Evolutionary conservation across 2,888 invertebrate genomes (phyloP).

Genomic region (Ophion costatus): DNA sequence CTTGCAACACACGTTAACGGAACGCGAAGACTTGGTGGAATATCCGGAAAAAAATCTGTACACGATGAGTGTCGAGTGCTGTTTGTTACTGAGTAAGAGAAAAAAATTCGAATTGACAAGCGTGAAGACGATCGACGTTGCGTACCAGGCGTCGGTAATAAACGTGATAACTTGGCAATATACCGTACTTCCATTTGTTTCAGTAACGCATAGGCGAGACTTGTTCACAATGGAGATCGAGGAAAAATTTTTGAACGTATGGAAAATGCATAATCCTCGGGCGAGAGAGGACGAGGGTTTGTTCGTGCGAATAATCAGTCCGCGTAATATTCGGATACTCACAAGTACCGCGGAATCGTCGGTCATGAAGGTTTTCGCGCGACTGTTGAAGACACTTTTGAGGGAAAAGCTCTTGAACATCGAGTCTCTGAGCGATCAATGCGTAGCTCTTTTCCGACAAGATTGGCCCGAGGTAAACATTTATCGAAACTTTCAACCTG

Average conservation of each 20-base stretch:
- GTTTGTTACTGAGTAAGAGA: constrained; percentile 78
- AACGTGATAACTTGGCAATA: not conserved
- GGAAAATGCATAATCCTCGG: constrained; percentile 74
- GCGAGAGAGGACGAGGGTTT: constrained; percentile 71
- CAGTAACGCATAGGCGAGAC: constrained; percentile 76
- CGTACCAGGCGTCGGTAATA: not conserved
- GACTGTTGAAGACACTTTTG: constrained; percentile 83
- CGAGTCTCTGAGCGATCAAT: constrained; percentile 87
- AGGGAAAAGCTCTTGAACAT: constrained; percentile 85
- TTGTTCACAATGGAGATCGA: constrained; percentile 74
- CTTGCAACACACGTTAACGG: constrained; percentile 73
- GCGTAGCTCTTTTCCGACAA: constrained; percentile 88
- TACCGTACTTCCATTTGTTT: not conserved
- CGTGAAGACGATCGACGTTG: not conserved
- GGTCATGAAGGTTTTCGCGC: constrained; percentile 75
- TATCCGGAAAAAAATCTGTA: constrained; percentile 74
- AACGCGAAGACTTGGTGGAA: constrained; percentile 75
- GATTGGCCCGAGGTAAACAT: constrained; percentile 87
- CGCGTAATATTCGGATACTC: constrained; percentile 79
- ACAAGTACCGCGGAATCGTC: constrained; percentile 69
- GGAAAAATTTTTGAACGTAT: constrained; percentile 76
- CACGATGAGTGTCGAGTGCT: constrained; percentile 77
- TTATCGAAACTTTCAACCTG: not conserved
- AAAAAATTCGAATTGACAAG: not conserved
- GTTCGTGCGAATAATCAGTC: constrained; percentile 76